phyloP scores from a whole-genome alignment of 2,888 invertebrate genomes.

The Neelides folsomi region DNA sequence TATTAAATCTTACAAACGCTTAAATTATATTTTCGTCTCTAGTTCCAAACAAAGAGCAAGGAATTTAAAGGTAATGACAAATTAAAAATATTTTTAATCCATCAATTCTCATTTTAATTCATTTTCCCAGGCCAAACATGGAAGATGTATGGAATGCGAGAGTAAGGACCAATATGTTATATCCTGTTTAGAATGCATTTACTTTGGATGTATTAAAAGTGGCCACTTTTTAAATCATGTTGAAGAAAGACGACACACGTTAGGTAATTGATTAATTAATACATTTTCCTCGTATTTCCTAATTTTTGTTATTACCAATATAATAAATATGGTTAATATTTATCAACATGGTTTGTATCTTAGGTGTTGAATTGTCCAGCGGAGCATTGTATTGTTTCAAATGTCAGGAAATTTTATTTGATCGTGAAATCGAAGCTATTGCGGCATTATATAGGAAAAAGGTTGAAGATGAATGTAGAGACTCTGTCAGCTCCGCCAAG shows the following conservation, averaged over 20 bases:
- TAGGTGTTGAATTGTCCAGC: conserved; percentile 70
- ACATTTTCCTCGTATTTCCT: neutral
- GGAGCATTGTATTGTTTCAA: conserved; percentile 79
- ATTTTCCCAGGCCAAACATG: conserved; percentile 46
- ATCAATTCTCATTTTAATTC: too few relatives aligned
- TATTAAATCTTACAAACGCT: too few relatives aligned
- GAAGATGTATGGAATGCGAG: conserved; percentile 21
- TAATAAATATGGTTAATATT: too few relatives aligned
- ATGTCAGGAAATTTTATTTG: conserved; percentile 87
- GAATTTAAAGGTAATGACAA: too few relatives aligned
- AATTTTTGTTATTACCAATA: neutral
- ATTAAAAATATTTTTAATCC: too few relatives aligned
- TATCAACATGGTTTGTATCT: too few relatives aligned
- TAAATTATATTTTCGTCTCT: too few relatives aligned
- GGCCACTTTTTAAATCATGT: conserved; percentile 78
- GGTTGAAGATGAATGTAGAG: conserved; percentile 21
- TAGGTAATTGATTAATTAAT: conserved; percentile 42
- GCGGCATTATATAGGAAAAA: conserved; percentile 35
- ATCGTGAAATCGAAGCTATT: conserved; percentile 49
- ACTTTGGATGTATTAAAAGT: conserved; percentile 71
- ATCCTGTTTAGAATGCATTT: conserved; percentile 65
- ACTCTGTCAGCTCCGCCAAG: conserved; percentile 29
- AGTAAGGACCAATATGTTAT: conserved; percentile 42
- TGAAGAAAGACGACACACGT: conserved; percentile 61
- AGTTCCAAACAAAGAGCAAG: too few relatives aligned